phyloP scores from a whole-genome alignment of 2,888 invertebrate genomes.

The Agrochola lychnidis region DNA sequence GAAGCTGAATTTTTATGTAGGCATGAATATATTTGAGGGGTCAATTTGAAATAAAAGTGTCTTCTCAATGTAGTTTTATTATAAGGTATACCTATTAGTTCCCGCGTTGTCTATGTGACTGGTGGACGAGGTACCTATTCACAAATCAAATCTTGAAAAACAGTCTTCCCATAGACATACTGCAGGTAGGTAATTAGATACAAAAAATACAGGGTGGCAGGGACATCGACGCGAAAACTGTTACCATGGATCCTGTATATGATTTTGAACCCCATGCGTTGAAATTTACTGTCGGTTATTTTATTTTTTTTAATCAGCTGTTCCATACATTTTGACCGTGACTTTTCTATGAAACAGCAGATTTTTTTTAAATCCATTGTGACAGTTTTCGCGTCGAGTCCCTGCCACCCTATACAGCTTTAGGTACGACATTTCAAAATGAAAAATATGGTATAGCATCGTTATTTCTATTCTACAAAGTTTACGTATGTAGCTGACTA shows the following conservation, averaged over 20 bases:
- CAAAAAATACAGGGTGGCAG: no score
- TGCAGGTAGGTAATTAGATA: background rate
- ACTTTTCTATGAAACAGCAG: no score
- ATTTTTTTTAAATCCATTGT: no score
- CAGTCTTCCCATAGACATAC: background rate
- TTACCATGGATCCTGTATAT: no score
- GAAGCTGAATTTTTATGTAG: background rate
- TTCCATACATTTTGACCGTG: no score
- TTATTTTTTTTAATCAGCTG: no score
- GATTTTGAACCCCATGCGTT: no score
- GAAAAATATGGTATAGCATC: background rate
- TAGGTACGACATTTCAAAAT: background rate
- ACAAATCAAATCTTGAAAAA: background rate
- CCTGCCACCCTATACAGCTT: background rate
- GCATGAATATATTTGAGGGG: slow-evolving; percentile 6
- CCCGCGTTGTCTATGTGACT: background rate
- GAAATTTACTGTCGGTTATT: no score
- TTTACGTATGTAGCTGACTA: background rate
- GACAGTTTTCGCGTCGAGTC: no score
- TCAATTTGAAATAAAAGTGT: background rate
- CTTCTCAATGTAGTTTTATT: background rate
- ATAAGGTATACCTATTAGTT: background rate
- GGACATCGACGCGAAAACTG: no score
- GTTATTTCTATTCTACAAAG: background rate
- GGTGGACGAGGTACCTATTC: background rate